Conservation (phyloP, 1,140 invertebrate species). For the Nasonia vitripennis region DNA sequence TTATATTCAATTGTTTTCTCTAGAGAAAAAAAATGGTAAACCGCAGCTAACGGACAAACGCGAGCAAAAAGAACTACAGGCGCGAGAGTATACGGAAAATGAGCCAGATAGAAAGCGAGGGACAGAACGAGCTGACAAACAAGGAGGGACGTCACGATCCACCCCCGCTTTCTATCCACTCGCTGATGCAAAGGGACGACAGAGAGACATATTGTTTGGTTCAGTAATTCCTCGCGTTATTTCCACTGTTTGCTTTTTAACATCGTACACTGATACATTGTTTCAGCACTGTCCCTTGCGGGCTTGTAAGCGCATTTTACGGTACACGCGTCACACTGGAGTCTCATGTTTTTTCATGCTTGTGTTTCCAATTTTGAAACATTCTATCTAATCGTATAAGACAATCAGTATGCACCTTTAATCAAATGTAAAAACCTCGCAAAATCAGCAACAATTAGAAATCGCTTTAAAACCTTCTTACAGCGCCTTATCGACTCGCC, state of each 20-base stretch:
- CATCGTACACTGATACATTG: slow-evolving; percentile 73
- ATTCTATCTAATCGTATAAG: no score
- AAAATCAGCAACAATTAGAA: background rate
- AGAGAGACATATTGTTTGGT: slow-evolving; percentile 71
- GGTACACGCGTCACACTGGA: no score
- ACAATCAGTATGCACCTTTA: no score
- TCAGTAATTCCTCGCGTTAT: slow-evolving; percentile 71
- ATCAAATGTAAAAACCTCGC: background rate
- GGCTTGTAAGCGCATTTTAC: no score
- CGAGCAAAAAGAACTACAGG: background rate
- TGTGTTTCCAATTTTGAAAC: no score
- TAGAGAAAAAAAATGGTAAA: no score
- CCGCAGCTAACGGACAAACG: no score
- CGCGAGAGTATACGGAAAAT: background rate
- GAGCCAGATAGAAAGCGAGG: background rate
- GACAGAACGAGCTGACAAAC: slow-evolving; percentile 1
- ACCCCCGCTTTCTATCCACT: slow-evolving; percentile 54
- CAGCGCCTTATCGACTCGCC: background rate
- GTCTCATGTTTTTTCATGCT: no score
- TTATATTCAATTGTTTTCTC: no score
- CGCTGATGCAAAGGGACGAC: slow-evolving; percentile 31
- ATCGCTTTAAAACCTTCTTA: background rate
- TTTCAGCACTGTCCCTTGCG: slow-evolving; percentile 38
- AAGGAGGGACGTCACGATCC: slow-evolving; percentile 37
- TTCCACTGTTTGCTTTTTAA: slow-evolving; percentile 73